Conservation (phyloP, 2,888 invertebrate genomes). For the Perizoma flavofasciatum region DNA sequence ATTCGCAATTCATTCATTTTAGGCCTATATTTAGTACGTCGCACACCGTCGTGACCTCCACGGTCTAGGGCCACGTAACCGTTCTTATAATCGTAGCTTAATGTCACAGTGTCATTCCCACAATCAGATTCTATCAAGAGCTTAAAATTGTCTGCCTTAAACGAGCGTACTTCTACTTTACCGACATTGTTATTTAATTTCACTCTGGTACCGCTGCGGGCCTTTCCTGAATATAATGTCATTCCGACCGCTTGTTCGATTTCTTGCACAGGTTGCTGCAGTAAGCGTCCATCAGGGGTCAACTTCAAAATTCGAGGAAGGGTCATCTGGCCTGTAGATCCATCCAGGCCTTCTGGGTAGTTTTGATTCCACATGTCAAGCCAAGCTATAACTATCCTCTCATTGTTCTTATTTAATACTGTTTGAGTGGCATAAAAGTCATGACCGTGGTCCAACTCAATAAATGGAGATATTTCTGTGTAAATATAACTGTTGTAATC, state of each 20-base stretch:
- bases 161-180: slow-evolving; percentile 52
- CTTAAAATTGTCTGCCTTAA: slow-evolving; percentile 42
- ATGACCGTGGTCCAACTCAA: slow-evolving; percentile 67
- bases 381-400: slow-evolving; percentile 70
- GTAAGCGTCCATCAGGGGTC: slow-evolving; percentile 45
- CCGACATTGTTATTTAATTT: slow-evolving; percentile 54
- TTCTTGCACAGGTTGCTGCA: slow-evolving; percentile 60
- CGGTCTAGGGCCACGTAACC: slow-evolving; percentile 60
- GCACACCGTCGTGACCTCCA: slow-evolving; percentile 60
- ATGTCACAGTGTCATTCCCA: slow-evolving; percentile 42
- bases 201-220: slow-evolving; percentile 34
- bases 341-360: slow-evolving; percentile 66
- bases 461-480: slow-evolving; percentile 52
- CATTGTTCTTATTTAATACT: slow-evolving; percentile 48
- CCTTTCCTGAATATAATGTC: slow-evolving; percentile 44
- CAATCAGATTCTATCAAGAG: slow-evolving; percentile 52
- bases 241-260: slow-evolving; percentile 40
- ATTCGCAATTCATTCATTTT: slow-evolving; percentile 37
- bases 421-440: slow-evolving; percentile 78
- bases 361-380: slow-evolving; percentile 70
- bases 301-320: slow-evolving; percentile 62
- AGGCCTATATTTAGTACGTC: slow-evolving; percentile 62
- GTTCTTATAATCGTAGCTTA: slow-evolving; percentile 49
- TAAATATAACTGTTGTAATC: slow-evolving; percentile 58
- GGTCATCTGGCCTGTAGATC: slow-evolving; percentile 72